phyloP scores from a whole-genome alignment of 1,140 invertebrate genomes.

The Anthonomus grandis region DNA sequence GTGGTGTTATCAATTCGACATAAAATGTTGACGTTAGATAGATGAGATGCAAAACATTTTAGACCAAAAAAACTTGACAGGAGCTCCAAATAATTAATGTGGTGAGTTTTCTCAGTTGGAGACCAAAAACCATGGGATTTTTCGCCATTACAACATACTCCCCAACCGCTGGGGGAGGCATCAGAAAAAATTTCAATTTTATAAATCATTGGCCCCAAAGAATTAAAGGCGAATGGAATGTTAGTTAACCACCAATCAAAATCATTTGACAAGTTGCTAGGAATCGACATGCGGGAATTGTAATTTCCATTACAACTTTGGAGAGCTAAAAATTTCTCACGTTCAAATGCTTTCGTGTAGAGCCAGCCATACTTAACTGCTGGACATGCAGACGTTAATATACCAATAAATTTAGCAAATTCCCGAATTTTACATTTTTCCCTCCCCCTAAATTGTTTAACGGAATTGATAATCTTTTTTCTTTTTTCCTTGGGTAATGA shows the following conservation, averaged over 20 bases:
- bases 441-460: constrained; percentile 2
- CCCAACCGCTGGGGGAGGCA: constrained; percentile 45
- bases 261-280: constrained; percentile 26
- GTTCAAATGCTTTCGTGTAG: constrained; percentile 14
- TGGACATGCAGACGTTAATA: background rate
- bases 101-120: constrained; percentile 14
- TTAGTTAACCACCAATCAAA: constrained; percentile 39
- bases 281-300: constrained; percentile 9
- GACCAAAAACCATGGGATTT: constrained; percentile 38
- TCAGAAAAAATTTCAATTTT: constrained; percentile 45
- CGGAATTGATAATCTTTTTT: background rate
- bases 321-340: constrained; percentile 14
- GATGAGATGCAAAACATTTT: constrained; percentile 14
- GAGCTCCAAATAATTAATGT: constrained; percentile 21
- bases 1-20: constrained; percentile 14
- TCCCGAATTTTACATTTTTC: constrained; percentile 32
- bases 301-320: constrained; percentile 11
- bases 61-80: constrained; percentile 6
- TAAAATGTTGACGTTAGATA: constrained; percentile 3
- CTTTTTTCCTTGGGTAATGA: constrained; percentile 1
- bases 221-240: constrained; percentile 23
- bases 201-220: constrained; percentile 26
- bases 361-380: constrained; percentile 12
- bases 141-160: constrained; percentile 32
- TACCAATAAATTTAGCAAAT: constrained; percentile 7